Evolutionary conservation across 2,113 vertebrate genomes (phyloP).

Genomic region (Lepidothrix coronata): DNA sequence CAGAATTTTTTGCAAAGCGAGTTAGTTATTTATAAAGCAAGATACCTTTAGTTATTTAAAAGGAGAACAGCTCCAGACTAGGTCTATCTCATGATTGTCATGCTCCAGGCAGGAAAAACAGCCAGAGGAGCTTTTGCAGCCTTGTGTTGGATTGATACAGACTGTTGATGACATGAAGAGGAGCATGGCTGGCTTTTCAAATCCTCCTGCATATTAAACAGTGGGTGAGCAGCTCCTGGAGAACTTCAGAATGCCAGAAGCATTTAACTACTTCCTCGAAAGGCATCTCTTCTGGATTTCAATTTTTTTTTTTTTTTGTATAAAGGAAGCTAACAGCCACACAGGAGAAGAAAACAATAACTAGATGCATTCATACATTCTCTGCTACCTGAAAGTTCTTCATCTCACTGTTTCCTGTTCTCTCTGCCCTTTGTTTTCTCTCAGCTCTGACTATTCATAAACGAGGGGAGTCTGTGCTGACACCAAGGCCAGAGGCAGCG

Average conservation of each 20-base stretch:
- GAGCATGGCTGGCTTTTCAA: background rate
- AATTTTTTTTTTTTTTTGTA: background rate
- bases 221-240: background rate
- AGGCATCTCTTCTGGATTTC: background rate
- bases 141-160: background rate
- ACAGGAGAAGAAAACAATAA: background rate
- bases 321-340: background rate
- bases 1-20: background rate
- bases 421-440: background rate
- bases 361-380: background rate
- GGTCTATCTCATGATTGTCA: background rate
- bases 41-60: background rate
- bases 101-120: background rate
- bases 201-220: background rate
- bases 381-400: background rate
- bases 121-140: background rate
- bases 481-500: background rate
- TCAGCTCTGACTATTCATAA: background rate
- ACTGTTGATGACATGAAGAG: background rate
- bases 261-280: background rate
- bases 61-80: background rate
- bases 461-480: background rate
- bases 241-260: background rate
- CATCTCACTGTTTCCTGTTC: background rate
- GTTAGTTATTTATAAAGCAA: background rate